These are phyloP conservation scores for Rhorus exstirpatorius DNA, from an alignment of 2,888 invertebrate species.

Conservation along the genomic window DNA sequence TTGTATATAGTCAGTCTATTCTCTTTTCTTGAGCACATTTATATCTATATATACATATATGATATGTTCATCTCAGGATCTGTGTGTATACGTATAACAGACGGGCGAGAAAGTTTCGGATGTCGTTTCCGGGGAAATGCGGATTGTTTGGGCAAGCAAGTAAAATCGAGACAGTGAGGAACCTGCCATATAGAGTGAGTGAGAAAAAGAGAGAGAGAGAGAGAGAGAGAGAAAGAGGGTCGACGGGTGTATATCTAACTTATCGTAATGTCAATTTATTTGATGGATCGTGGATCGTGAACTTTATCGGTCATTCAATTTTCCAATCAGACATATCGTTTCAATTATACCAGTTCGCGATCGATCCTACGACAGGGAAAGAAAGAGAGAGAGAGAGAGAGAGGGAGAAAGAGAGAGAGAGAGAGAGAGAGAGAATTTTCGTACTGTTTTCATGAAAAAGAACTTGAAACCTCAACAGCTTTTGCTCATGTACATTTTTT, in stretches of 20 bases:
- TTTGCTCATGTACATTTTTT: no score
- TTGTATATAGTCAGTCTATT: slow-evolving; percentile 1
- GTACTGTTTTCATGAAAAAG: no score
- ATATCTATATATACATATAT: background rate
- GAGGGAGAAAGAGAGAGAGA: background rate
- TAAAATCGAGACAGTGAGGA: slow-evolving; percentile 49
- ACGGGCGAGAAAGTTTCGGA: slow-evolving; percentile 67
- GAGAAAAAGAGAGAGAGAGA: no score
- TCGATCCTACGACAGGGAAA: background rate
- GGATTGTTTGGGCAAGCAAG: slow-evolving; percentile 14
- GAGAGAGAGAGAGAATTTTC: background rate
- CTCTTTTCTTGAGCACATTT: slow-evolving; percentile 2
- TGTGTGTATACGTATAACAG: slow-evolving; percentile 6
- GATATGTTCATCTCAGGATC: background rate
- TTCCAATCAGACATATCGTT: slow-evolving; percentile 28
- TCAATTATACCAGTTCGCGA: slow-evolving; percentile 53
- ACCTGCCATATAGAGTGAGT: slow-evolving; percentile 19
- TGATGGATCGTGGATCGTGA: slow-evolving; percentile 41
- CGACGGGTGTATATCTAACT: slow-evolving; percentile 1
- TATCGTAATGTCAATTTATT: slow-evolving; percentile 58
- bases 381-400: background rate
- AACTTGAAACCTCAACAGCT: no score
- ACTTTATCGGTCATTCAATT: slow-evolving; percentile 51
- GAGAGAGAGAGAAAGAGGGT: no score
- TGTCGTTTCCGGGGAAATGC: slow-evolving; percentile 47